A percentile compares a stretch with the other conserved stretches of the same genome.
These are phyloP conservation scores for Euleptes europaea DNA, from an alignment of 2,113 vertebrate species.

Conservation along the genomic window DNA sequence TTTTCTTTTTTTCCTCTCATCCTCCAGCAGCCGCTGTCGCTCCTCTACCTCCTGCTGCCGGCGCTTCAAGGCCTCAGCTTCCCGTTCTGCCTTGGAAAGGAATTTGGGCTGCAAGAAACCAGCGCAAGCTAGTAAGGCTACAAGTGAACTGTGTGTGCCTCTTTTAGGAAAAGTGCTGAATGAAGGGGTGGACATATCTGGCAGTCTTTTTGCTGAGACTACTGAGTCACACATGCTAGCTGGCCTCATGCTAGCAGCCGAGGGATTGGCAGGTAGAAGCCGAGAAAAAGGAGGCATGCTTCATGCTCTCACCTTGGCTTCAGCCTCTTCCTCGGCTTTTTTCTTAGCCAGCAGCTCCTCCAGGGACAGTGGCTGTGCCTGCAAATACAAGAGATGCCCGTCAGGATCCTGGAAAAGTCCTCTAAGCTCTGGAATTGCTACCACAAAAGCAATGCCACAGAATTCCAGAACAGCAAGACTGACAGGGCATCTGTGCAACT, in stretches of 20 bases:
- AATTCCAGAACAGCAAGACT: neutral
- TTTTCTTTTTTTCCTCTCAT: conserved; percentile 93
- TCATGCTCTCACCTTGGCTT: conserved; percentile 85
- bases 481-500: neutral
- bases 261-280: rapidly evolving
- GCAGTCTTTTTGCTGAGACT: neutral
- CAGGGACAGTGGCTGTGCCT: conserved; percentile 92
- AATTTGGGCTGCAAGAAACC: conserved; percentile 87
- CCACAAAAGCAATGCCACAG: neutral
- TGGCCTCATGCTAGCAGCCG: rapidly evolving
- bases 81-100: conserved; percentile 91
- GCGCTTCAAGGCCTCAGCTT: conserved; percentile 91
- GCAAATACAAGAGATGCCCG: neutral
- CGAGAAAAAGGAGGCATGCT: neutral
- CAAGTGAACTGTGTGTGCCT: neutral
- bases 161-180: neutral
- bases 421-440: neutral
- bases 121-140: neutral
- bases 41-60: conserved; percentile 89
- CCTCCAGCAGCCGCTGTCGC: conserved; percentile 84
- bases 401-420: neutral
- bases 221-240: rapidly evolving
- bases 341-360: conserved; percentile 97
- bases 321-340: conserved; percentile 95
- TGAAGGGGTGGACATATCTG: neutral